These are phyloP conservation scores for Oligia strigilis DNA, from an alignment of 2,888 invertebrate genomes.

Conservation along the genomic window DNA sequence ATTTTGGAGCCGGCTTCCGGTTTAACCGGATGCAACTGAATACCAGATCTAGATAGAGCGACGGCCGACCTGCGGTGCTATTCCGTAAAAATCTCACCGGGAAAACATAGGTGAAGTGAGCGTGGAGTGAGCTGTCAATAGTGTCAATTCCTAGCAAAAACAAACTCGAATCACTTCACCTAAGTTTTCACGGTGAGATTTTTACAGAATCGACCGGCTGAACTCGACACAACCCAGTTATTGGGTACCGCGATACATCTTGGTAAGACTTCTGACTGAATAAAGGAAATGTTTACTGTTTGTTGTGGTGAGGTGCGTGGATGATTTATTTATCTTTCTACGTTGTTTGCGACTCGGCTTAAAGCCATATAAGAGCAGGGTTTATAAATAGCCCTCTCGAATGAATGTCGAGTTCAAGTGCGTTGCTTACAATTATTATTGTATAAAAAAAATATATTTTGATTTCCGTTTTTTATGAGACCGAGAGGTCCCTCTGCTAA, in stretches of 20 bases:
- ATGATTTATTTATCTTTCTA: conserved; percentile 36
- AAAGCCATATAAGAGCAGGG: conserved; percentile 38
- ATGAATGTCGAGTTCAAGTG: conserved; percentile 18
- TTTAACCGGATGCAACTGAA: too few species aligned
- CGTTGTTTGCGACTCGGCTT: conserved; percentile 17
- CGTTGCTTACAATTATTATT: neutral
- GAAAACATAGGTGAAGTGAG: too few species aligned
- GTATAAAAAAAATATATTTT: neutral
- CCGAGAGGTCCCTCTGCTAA: neutral
- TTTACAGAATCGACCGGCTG: too few species aligned
- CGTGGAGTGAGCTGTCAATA: too few species aligned
- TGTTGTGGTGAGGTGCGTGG: neutral
- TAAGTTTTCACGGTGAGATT: too few species aligned
- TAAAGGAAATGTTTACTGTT: neutral
- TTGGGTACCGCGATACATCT: neutral
- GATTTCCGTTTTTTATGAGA: neutral
- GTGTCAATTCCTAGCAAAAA: too few species aligned
- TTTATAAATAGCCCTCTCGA: conserved; percentile 26
- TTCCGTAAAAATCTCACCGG: too few species aligned
- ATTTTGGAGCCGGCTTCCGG: neutral
- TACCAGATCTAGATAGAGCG: neutral
- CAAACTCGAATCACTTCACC: too few species aligned
- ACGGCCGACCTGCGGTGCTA: too few species aligned
- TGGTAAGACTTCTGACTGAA: neutral
- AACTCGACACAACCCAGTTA: neutral